These are phyloP conservation scores for Agraylea sexmaculata DNA, from an alignment of 1,140 invertebrate species.

Conservation along the genomic window DNA sequence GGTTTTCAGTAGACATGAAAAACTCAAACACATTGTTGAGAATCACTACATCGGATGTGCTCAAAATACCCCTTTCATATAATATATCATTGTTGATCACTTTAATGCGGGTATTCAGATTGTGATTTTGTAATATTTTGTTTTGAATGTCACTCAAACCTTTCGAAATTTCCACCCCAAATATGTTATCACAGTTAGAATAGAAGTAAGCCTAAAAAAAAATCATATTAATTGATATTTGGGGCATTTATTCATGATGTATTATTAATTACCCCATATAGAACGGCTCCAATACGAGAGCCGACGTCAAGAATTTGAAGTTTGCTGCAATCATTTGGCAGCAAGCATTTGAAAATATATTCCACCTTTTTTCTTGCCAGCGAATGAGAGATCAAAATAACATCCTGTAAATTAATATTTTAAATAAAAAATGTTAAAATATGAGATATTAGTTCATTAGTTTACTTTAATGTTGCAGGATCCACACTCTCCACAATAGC, in stretches of 20 bases:
- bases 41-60: slow-evolving; percentile 45
- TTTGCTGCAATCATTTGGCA: slow-evolving; percentile 44
- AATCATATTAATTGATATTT: neutral
- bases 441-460: slow-evolving; percentile 4
- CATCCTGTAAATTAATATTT: slow-evolving; percentile 25
- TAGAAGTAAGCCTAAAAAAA: slow-evolving; percentile 51
- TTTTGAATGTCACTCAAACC: slow-evolving; percentile 53
- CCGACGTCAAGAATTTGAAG: slow-evolving; percentile 57
- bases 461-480: slow-evolving; percentile 43
- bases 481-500: slow-evolving; percentile 53
- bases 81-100: slow-evolving; percentile 47
- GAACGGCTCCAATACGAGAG: slow-evolving; percentile 54
- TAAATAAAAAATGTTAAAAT: neutral
- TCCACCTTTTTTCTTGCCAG: slow-evolving; percentile 47
- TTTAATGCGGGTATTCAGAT: slow-evolving; percentile 43
- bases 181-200: slow-evolving; percentile 45
- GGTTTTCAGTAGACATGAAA: slow-evolving; percentile 43
- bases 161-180: slow-evolving; percentile 60
- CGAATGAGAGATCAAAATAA: slow-evolving; percentile 56
- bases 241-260: neutral
- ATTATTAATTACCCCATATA: slow-evolving; percentile 48
- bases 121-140: slow-evolving; percentile 45
- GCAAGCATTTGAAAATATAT: slow-evolving; percentile 49
- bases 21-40: slow-evolving; percentile 56
- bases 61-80: slow-evolving; percentile 40